phyloP scores from a whole-genome alignment of 2,113 vertebrate species.

The Coturnix japonica region DNA sequence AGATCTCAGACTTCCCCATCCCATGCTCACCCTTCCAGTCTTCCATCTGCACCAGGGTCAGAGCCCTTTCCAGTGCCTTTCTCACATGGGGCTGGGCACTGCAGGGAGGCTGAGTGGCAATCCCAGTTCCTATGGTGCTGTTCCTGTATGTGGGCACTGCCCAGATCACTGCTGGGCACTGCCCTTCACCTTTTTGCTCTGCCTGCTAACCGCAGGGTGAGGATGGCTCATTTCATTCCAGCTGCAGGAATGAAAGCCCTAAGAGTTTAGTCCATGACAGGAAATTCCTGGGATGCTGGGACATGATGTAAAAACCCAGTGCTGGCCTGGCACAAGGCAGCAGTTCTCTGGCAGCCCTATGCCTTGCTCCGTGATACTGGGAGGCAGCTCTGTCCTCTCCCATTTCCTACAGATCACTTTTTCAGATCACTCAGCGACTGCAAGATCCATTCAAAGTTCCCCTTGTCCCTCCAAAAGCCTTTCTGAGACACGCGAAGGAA shows the following conservation, averaged over 20 bases:
- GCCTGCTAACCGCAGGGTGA: neutral
- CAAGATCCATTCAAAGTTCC: conserved; percentile 5
- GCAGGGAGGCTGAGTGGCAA: neutral
- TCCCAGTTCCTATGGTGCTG: neutral
- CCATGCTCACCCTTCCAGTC: neutral
- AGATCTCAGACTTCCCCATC: neutral
- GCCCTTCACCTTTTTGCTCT: neutral
- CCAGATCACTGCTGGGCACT: neutral
- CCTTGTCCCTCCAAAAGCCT: neutral
- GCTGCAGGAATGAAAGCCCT: neutral
- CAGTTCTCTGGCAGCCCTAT: neutral
- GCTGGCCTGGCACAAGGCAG: neutral
- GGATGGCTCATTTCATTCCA: too few relatives aligned
- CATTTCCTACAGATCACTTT: neutral
- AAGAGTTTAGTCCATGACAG: neutral
- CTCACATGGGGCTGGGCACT: accelerated
- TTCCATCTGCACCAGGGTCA: accelerated
- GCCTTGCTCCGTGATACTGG: neutral
- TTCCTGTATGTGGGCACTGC: neutral
- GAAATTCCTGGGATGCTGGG: neutral
- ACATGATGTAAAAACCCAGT: neutral
- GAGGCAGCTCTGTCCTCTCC: neutral
- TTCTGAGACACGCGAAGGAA: neutral
- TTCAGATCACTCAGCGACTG: neutral
- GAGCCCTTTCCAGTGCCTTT: accelerated